phyloP scores from a whole-genome alignment of 30 jellyfish, hydroid and myxozoan genomes.

The Mastigias papua region DNA sequence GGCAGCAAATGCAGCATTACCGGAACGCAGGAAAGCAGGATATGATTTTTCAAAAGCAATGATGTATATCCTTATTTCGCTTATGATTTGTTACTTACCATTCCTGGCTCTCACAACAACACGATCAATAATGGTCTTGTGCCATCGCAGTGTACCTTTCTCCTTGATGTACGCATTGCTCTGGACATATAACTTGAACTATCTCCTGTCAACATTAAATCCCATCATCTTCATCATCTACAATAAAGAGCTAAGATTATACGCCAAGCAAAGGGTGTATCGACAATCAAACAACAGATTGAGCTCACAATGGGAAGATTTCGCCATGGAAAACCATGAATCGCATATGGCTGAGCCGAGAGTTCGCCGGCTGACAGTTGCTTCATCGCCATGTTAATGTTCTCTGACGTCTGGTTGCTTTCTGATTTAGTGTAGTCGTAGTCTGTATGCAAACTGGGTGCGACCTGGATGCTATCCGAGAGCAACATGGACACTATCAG shows the following conservation, averaged over 20 bases:
- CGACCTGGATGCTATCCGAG: no score
- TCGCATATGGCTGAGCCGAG: not conserved
- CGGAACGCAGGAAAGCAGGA: constrained; percentile 14
- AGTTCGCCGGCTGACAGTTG: not conserved
- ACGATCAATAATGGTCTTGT: constrained; percentile 19
- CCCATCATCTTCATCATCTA: constrained; percentile 15
- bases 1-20: not conserved
- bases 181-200: constrained; percentile 51
- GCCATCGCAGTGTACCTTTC: not conserved
- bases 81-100: constrained; percentile 25
- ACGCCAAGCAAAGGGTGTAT: constrained; percentile 14
- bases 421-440: not conserved
- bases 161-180: constrained; percentile 30
- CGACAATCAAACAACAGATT: not conserved
- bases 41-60: constrained; percentile 12
- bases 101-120: constrained; percentile 23
- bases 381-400: not conserved
- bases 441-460: no score
- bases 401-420: not conserved
- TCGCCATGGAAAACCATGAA: not conserved
- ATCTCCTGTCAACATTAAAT: constrained; percentile 27
- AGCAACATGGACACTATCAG: no score
- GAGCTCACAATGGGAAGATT: constrained; percentile 44
- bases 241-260: constrained; percentile 13
- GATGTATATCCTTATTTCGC: constrained; percentile 27